Evolutionary conservation across 2,797 vertebrate genomes (phyloP).

Genomic region (Cyclura pinguis): DNA sequence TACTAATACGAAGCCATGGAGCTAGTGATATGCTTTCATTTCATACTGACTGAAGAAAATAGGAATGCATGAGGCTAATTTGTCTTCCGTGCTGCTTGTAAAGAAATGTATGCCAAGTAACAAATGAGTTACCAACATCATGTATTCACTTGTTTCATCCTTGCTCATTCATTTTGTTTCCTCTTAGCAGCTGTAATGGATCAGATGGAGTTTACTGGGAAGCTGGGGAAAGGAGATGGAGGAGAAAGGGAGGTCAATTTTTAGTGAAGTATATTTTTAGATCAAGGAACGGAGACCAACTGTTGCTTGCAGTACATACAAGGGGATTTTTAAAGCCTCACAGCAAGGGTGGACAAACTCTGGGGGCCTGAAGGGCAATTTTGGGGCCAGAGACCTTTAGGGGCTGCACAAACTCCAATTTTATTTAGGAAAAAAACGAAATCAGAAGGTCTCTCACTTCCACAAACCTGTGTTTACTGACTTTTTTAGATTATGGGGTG

Average conservation of each 20-base stretch:
- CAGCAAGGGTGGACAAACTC: too few relatives aligned
- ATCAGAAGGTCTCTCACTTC: too few relatives aligned
- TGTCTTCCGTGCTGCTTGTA: background rate
- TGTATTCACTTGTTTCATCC: background rate
- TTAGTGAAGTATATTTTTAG: background rate
- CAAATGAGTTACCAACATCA: background rate
- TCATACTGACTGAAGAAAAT: background rate
- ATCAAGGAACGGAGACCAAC: background rate
- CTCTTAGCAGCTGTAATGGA: background rate
- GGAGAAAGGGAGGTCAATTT: background rate
- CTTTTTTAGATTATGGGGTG: background rate
- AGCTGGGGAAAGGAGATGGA: background rate
- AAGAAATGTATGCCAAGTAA: conserved; percentile 1
- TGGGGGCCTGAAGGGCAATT: too few relatives aligned
- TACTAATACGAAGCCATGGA: background rate
- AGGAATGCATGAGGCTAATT: background rate
- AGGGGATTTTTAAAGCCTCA: too few relatives aligned
- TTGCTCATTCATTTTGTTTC: background rate
- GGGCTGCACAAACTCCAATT: too few relatives aligned
- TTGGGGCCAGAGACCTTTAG: too few relatives aligned
- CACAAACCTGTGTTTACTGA: background rate
- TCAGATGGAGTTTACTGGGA: background rate
- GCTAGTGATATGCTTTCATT: background rate
- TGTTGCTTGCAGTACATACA: background rate
- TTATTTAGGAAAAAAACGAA: too few relatives aligned